These are phyloP conservation scores for Botia kubotai DNA, from an alignment of 2,797 vertebrate genomes.

Conservation along the genomic window DNA sequence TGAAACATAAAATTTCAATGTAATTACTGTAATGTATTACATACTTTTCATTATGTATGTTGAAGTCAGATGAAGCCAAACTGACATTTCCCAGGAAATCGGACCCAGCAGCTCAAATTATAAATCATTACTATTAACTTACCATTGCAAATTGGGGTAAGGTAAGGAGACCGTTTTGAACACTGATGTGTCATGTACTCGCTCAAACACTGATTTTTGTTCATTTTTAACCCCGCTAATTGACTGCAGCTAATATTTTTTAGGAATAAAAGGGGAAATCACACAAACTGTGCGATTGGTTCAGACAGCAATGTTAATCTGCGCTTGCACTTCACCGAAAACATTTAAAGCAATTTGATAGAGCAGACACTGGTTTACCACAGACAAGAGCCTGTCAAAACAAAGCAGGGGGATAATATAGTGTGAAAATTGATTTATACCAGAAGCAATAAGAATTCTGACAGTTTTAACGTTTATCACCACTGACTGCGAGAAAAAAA, in stretches of 20 bases:
- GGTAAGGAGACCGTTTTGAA: too few relatives aligned
- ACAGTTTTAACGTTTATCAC: neutral
- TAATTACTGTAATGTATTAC: too few relatives aligned
- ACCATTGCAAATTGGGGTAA: too few relatives aligned
- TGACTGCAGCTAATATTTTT: neutral
- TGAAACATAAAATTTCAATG: too few relatives aligned
- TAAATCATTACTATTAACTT: too few relatives aligned
- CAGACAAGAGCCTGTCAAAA: constrained; percentile 20
- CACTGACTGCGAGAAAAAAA: neutral
- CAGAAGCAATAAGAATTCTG: neutral
- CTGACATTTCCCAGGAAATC: too few relatives aligned
- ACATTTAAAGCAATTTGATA: constrained; percentile 1
- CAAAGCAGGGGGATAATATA: neutral
- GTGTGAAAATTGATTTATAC: constrained; percentile 18
- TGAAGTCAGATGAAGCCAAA: too few relatives aligned
- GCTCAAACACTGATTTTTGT: too few relatives aligned
- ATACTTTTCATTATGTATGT: too few relatives aligned
- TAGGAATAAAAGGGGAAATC: neutral
- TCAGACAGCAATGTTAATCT: constrained; percentile 27
- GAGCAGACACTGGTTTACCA: neutral
- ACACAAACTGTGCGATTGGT: constrained; percentile 6
- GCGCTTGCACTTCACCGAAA: constrained; percentile 23
- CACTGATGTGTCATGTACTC: too few relatives aligned
- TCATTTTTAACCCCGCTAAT: too few relatives aligned
- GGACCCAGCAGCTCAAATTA: too few relatives aligned